These are phyloP conservation scores for Dynastes tityus DNA, from an alignment of 2,888 invertebrate species.

Conservation along the genomic window DNA sequence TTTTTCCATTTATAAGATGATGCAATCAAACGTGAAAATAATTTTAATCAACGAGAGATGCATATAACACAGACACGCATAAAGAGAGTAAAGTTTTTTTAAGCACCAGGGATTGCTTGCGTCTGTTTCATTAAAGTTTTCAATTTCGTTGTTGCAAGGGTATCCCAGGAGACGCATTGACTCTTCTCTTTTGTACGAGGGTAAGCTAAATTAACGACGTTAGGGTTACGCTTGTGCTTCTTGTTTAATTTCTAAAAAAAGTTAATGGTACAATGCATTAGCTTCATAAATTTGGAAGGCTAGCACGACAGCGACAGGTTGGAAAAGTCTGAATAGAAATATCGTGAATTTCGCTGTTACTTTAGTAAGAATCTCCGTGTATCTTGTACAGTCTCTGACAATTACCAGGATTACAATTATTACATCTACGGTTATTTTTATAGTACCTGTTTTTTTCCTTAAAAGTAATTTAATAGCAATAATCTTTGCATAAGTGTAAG, in stretches of 20 bases:
- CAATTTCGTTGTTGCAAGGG: slow-evolving; percentile 17
- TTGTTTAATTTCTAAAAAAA: slow-evolving; percentile 9
- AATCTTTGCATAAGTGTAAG: too few species aligned
- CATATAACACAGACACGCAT: too few species aligned
- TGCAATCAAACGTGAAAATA: too few species aligned
- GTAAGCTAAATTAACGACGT: slow-evolving; percentile 29
- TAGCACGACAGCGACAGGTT: background rate
- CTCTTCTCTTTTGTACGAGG: slow-evolving; percentile 11
- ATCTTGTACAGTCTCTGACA: too few species aligned
- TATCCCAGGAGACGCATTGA: slow-evolving; percentile 19
- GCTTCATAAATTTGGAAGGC: background rate
- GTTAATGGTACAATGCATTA: background rate
- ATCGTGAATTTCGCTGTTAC: background rate
- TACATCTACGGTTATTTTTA: too few species aligned
- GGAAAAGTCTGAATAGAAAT: background rate
- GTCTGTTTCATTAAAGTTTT: slow-evolving; percentile 30
- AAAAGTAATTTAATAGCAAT: too few species aligned
- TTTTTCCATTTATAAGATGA: too few species aligned
- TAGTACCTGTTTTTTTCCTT: too few species aligned
- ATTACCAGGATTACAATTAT: too few species aligned
- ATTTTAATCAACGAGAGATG: too few species aligned
- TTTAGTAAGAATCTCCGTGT: too few species aligned
- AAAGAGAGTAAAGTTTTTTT: too few species aligned
- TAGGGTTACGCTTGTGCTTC: background rate
- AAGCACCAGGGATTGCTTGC: background rate